A percentile compares a stretch with the other conserved stretches of the same genome.
Evolutionary conservation across 2,888 invertebrate species (phyloP).

Genomic region (Stramonita haemastoma): DNA sequence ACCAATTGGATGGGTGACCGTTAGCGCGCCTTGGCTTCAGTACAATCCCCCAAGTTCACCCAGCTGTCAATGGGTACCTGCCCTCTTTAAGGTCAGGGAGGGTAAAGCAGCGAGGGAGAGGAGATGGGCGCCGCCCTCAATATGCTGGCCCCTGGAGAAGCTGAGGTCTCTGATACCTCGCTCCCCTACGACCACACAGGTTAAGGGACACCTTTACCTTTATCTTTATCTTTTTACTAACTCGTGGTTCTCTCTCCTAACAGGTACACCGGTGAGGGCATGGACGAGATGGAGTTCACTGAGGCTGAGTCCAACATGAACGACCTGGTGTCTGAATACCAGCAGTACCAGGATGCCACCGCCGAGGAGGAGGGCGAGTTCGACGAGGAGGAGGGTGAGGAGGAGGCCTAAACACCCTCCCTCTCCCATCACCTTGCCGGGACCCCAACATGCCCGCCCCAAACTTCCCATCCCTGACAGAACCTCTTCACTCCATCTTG

Average conservation of each 20-base stretch:
- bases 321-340: conserved; percentile 78
- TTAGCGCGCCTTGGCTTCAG: no score
- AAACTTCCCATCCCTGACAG: conserved; percentile 25
- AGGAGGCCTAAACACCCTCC: conserved; percentile 37
- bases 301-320: conserved; percentile 96
- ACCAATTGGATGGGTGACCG: no score
- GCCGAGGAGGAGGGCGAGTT: conserved; percentile 83
- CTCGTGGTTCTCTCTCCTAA: neutral
- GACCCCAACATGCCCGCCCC: neutral
- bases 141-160: no score
- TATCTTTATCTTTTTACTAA: no score
- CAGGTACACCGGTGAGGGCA: conserved; percentile 95
- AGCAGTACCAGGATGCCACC: conserved; percentile 71
- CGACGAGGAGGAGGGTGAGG: conserved; percentile 84
- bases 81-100: no score
- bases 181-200: no score
- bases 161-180: no score
- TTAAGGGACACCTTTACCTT: no score
- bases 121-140: no score
- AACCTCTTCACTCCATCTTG: neutral
- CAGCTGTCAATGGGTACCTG: no score
- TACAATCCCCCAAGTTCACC: no score
- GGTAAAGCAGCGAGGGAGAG: no score
- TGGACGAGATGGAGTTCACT: conserved; percentile 97
- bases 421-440: neutral